These are phyloP conservation scores for Dicrostonyx torquatus DNA, from an alignment of 2,797 vertebrate species.

Conservation along the genomic window DNA sequence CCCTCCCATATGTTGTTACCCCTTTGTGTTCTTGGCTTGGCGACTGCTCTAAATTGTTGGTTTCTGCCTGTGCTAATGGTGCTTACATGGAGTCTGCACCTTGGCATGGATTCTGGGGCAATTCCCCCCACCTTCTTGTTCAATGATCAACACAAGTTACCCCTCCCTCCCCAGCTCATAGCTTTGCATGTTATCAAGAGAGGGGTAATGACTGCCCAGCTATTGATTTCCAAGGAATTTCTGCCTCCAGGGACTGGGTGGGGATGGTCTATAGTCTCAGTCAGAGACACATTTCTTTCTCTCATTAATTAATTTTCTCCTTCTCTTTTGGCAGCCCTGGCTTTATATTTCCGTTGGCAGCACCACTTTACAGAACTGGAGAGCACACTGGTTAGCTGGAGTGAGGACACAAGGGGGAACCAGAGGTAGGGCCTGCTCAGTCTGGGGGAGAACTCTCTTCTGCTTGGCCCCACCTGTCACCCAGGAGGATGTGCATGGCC, in stretches of 20 bases:
- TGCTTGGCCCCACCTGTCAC: background rate
- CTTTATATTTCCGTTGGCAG: conserved; percentile 65
- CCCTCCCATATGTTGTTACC: conserved; percentile 10
- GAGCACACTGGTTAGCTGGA: background rate
- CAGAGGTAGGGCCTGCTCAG: too few relatives aligned
- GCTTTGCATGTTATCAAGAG: conserved; percentile 78
- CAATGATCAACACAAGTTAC: conserved; percentile 58
- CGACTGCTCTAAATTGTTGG: conserved; percentile 53
- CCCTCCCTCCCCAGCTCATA: conserved; percentile 5
- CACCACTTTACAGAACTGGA: background rate
- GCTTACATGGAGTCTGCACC: conserved; percentile 58
- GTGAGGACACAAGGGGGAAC: background rate
- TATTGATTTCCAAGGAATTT: conserved; percentile 82
- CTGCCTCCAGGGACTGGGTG: conserved; percentile 64
- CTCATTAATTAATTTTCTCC: conserved; percentile 82
- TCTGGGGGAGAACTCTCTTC: background rate
- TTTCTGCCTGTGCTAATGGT: conserved; percentile 44
- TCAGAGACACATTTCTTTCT: conserved; percentile 78
- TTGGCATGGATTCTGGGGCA: conserved; percentile 65
- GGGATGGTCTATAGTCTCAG: conserved; percentile 72
- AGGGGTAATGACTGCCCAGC: conserved; percentile 73
- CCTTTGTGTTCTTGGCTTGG: conserved; percentile 59
- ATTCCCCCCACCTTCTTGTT: background rate
- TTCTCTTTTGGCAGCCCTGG: conserved; percentile 69
- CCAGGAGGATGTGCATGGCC: background rate